These are phyloP conservation scores for Neofelis nebulosa DNA, from an alignment of 2,113 vertebrate genomes.

Conservation along the genomic window DNA sequence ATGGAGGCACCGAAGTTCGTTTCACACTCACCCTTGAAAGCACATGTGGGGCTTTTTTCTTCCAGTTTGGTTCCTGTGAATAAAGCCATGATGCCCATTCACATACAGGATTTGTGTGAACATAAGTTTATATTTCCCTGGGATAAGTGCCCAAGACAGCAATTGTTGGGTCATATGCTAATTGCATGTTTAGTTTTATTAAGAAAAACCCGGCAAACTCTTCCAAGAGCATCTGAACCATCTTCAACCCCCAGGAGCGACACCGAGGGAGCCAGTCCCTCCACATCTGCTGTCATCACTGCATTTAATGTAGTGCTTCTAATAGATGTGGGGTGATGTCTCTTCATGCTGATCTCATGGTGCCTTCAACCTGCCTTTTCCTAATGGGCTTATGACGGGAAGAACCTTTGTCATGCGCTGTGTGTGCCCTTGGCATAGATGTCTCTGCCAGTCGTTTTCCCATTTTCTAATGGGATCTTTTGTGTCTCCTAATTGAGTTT, in stretches of 20 bases:
- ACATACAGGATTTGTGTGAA: not conserved
- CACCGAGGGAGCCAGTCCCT: no score
- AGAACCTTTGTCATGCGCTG: rapidly evolving
- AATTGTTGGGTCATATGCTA: rapidly evolving
- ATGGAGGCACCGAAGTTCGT: not conserved
- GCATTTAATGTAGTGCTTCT: not conserved
- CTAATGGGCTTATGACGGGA: not conserved
- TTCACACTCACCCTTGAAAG: not conserved
- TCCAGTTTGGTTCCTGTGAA: not conserved
- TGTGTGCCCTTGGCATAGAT: no score
- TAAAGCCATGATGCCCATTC: not conserved
- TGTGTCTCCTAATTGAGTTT: not conserved
- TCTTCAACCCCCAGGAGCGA: no score
- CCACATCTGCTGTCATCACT: rapidly evolving
- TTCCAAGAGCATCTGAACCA: not conserved
- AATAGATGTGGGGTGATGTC: no score
- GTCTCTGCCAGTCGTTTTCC: rapidly evolving
- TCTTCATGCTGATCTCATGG: rapidly evolving
- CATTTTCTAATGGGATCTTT: not conserved
- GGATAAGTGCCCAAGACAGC: not conserved
- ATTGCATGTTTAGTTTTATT: no score
- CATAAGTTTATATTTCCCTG: not conserved
- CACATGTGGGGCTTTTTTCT: not conserved
- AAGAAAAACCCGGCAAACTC: not conserved
- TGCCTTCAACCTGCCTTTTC: not conserved